A percentile compares a stretch with the other conserved stretches of the same genome.
phyloP scores from a whole-genome alignment of 2,888 invertebrate genomes.

The Pelosia muscerda region DNA sequence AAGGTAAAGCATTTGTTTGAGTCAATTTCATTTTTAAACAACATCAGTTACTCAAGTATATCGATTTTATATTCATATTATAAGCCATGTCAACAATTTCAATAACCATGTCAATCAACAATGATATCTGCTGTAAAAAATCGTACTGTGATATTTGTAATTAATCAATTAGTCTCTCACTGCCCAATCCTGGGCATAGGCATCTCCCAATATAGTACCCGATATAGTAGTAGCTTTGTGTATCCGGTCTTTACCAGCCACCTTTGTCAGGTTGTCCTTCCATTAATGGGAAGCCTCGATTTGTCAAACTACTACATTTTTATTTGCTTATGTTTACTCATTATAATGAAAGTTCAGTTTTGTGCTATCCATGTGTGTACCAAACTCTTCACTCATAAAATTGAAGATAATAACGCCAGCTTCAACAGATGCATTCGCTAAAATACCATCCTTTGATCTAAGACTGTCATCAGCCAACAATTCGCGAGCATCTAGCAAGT shows the following conservation, averaged over 20 bases:
- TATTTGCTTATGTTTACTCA: background rate
- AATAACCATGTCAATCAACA: background rate
- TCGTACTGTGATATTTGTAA: too few species aligned
- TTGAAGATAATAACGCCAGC: constrained; percentile 22
- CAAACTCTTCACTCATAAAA: constrained; percentile 14
- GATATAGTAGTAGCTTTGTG: too few species aligned
- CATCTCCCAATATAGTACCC: too few species aligned
- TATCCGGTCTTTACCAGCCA: too few species aligned
- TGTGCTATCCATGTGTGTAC: constrained; percentile 5
- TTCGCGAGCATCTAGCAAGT: constrained; percentile 35
- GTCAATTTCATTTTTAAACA: background rate
- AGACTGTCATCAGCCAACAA: constrained; percentile 27
- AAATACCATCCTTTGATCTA: constrained; percentile 44
- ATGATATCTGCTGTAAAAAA: too few species aligned
- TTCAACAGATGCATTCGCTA: constrained; percentile 31
- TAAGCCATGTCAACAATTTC: background rate
- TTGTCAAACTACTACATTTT: background rate
- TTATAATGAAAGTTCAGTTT: background rate
- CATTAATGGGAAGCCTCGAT: too few species aligned
- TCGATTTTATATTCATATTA: background rate
- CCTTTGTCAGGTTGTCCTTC: too few species aligned
- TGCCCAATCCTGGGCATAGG: too few species aligned
- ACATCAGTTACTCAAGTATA: background rate
- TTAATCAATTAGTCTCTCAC: too few species aligned
- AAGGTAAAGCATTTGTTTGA: background rate